Base-by-base conservation (phyloP, 1,140 invertebrate genomes). In the Brachionus rotundiformis region DNA sequence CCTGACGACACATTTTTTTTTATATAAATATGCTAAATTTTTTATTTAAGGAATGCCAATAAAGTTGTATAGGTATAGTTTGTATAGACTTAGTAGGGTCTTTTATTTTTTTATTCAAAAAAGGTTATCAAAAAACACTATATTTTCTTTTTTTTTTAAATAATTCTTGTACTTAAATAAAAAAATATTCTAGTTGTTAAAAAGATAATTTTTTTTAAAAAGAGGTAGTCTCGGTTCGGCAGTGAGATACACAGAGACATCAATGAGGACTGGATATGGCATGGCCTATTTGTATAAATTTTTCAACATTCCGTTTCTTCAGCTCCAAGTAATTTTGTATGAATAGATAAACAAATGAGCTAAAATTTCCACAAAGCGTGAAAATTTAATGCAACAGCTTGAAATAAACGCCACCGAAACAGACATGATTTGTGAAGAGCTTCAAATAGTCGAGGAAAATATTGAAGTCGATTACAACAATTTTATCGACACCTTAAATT, bases 181-280 rank as follows among this genome's bases (percentile, higher is more conserved):
- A 41, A 41, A 41, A 41, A 13, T 41, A 11, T 4, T 0, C 1
- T 41, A 13, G 10, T n/a, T n/a, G n/a, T n/a, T n/a, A 36, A 13
- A 41, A 36, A 19, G 19, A 68, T 1, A 31, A 33, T 1, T 68
- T 39, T 83, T 13, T 23, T 7, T 75, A 61, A 83, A 71, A 83
- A 90, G 90, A 83, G 85, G 87, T 7, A 84, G 85, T 77, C 87
- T 86, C 54, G 87, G 89, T 81, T 92, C 91, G 0, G 91, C 93
- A 86, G 90, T 96, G 27, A 90, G 94, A 68, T 97, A 95, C 86
- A 92, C 94, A 2, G 94, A 97, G 86, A 92, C 94, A 0, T 98
- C 95, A 1, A 98, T 98, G 95, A 91, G 94, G 85, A 98, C 97
- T 90, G 94, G 95, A 8, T 98, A 96, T 90, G 96, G 96, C 31